Evolutionary conservation across 2,797 vertebrate species (phyloP).

Genomic region (Halcyon badia): DNA sequence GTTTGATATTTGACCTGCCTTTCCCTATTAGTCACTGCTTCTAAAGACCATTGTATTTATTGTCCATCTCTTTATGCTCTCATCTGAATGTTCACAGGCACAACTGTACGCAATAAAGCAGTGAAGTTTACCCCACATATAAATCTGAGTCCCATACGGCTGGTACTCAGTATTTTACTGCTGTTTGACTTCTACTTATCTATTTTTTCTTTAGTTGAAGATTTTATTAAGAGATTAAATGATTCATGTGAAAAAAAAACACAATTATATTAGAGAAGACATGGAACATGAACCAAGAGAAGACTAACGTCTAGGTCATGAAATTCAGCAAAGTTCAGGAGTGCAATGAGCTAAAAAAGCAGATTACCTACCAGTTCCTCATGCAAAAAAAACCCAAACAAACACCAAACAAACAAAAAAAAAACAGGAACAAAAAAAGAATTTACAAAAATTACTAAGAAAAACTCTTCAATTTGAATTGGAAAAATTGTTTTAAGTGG

Average conservation of each 20-base stretch:
- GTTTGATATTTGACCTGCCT: slow-evolving; percentile 33
- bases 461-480: neutral
- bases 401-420: too few species aligned
- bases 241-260: neutral
- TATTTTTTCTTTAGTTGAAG: neutral
- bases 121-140: neutral
- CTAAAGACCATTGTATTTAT: neutral
- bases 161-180: neutral
- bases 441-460: neutral
- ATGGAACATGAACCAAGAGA: neutral
- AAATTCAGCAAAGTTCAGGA: neutral
- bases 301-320: neutral
- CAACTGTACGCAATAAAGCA: neutral
- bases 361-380: neutral
- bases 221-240: neutral
- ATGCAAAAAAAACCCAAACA: fast-evolving
- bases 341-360: neutral
- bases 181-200: neutral
- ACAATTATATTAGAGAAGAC: neutral
- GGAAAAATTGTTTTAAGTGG: neutral
- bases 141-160: neutral
- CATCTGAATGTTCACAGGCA: neutral
- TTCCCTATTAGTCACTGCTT: slow-evolving; percentile 22
- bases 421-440: fast-evolving
- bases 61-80: neutral